Conservation (phyloP, 2,888 invertebrate species). For the Notodonta ziczac region DNA sequence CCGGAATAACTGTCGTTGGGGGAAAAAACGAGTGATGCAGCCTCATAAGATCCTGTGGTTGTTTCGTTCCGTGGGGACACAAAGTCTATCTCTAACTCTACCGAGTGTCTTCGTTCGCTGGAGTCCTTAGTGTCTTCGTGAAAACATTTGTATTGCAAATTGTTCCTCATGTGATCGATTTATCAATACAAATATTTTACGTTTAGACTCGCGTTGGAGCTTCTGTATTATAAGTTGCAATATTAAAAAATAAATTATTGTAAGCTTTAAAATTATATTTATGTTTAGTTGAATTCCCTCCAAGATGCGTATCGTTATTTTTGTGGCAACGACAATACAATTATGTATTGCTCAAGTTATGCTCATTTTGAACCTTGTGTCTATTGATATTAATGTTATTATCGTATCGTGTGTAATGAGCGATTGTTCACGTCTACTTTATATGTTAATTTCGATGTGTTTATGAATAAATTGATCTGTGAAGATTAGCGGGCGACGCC, state of each 20-base stretch:
- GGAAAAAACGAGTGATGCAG: too few species aligned
- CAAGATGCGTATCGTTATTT: conserved; percentile 44
- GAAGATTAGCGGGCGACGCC: conserved; percentile 60
- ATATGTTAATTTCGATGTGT: conserved; percentile 34
- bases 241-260: conserved; percentile 51
- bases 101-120: too few species aligned
- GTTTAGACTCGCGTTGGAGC: too few species aligned
- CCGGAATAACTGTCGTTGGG: too few species aligned
- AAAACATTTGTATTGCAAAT: too few species aligned
- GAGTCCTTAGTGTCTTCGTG: too few species aligned
- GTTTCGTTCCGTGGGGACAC: too few species aligned
- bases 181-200: too few species aligned
- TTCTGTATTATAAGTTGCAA: conserved; percentile 60
- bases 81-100: too few species aligned
- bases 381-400: conserved; percentile 54
- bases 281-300: conserved; percentile 60
- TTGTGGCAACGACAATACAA: conserved; percentile 75
- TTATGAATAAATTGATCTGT: conserved; percentile 65
- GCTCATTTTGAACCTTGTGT: conserved; percentile 70
- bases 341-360: conserved; percentile 77
- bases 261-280: conserved; percentile 64
- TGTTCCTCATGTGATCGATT: too few species aligned
- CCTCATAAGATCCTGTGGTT: too few species aligned
- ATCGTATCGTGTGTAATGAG: conserved; percentile 43
- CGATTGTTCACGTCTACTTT: conserved; percentile 29